phyloP scores from a whole-genome alignment of 2,797 vertebrate species.

The Syncerus caffer region DNA sequence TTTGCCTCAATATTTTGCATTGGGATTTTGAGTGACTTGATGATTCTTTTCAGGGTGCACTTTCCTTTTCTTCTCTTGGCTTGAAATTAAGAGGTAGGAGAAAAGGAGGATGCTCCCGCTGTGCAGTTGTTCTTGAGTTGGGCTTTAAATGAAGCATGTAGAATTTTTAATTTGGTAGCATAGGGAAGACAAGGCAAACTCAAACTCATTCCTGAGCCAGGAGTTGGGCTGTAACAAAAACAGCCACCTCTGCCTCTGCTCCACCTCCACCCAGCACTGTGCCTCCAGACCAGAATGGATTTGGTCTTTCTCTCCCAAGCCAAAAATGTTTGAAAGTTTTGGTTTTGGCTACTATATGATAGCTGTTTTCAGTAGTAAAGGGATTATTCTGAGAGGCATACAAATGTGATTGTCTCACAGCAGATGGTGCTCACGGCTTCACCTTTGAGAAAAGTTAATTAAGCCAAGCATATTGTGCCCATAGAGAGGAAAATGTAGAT shows the following conservation, averaged over 20 bases:
- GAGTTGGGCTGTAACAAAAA: constrained; percentile 60
- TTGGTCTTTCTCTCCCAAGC: constrained; percentile 78
- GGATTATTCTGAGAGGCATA: constrained; percentile 98
- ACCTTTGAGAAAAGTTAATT: constrained; percentile 99
- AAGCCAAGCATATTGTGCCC: constrained; percentile 99
- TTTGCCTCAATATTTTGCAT: constrained; percentile 88
- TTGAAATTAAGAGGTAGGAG: constrained; percentile 83
- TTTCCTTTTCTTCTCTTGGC: constrained; percentile 80
- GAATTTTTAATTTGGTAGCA: constrained; percentile 84
- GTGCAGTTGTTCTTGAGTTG: constrained; percentile 83
- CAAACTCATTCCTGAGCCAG: constrained; percentile 77
- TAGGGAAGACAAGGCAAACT: constrained; percentile 76
- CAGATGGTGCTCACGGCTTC: constrained; percentile 99
- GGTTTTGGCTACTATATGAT: constrained; percentile 87
- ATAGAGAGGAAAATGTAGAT: constrained; percentile 98
- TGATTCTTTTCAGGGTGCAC: constrained; percentile 83
- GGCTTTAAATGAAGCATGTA: constrained; percentile 85
- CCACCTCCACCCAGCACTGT: not conserved
- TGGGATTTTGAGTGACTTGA: constrained; percentile 86
- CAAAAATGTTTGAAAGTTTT: constrained; percentile 85
- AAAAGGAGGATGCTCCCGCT: constrained; percentile 82
- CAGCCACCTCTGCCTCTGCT: constrained; percentile 58
- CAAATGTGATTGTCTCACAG: constrained; percentile 98
- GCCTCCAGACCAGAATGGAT: constrained; percentile 68
- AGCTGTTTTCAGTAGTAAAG: constrained; percentile 89